Evolutionary conservation across 2,888 invertebrate genomes (phyloP).

Genomic region (Pammene aurita): DNA sequence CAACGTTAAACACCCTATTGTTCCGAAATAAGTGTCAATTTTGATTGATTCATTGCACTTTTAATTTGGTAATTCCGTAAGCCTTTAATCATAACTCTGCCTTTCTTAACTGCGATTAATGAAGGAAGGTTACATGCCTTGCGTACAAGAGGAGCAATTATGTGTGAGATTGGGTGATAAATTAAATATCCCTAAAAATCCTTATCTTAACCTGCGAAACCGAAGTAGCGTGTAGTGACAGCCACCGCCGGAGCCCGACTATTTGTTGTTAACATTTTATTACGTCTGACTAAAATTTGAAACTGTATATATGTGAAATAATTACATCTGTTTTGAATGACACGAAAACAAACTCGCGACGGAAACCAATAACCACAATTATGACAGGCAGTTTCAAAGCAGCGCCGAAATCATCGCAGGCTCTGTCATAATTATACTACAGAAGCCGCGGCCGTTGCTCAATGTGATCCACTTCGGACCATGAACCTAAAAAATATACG

Average conservation of each 20-base stretch:
- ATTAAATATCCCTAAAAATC: conserved; percentile 12
- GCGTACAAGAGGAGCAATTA: conserved; percentile 21
- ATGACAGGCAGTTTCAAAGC: background rate
- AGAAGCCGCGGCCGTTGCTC: conserved; percentile 19
- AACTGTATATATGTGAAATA: no score
- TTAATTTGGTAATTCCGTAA: conserved; percentile 17
- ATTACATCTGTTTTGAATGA: no score
- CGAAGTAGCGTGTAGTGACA: background rate
- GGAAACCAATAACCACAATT: background rate
- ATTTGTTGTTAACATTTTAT: no score
- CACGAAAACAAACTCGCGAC: background rate
- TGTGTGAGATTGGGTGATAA: conserved; percentile 24
- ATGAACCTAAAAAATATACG: no score
- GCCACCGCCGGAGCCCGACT: no score
- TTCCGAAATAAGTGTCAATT: conserved; percentile 33
- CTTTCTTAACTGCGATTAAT: conserved; percentile 34
- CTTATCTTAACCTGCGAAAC: background rate
- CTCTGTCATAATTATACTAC: conserved; percentile 18
- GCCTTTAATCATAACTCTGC: conserved; percentile 28
- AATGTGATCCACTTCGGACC: conserved; percentile 30
- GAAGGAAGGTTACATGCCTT: conserved; percentile 16
- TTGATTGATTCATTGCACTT: background rate
- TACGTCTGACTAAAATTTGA: no score
- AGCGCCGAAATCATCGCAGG: background rate
- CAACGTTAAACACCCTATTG: conserved; percentile 49